Evolutionary conservation across 1,140 invertebrate species (phyloP).

Genomic region (Platorchestia sp.): DNA sequence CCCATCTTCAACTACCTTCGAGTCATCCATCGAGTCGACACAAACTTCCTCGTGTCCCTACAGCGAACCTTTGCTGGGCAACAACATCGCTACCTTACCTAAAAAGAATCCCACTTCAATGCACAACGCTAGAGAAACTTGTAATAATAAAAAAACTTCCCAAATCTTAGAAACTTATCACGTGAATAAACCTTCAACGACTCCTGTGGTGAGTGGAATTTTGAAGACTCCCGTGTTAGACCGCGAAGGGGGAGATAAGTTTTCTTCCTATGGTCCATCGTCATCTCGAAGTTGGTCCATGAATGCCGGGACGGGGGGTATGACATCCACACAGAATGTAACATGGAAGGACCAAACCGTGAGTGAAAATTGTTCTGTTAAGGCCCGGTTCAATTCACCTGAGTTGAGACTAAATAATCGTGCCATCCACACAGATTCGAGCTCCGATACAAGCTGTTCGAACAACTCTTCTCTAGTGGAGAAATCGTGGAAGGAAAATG

Average conservation of each 20-base stretch:
- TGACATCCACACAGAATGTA: background rate
- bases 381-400: background rate
- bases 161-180: background rate
- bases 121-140: background rate
- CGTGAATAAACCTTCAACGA: background rate
- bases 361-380: background rate
- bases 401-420: conserved; percentile 32
- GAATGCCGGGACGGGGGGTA: background rate
- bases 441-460: background rate
- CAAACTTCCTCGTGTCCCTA: background rate
- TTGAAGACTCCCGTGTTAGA: background rate
- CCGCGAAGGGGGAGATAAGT: background rate
- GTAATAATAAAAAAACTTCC: background rate
- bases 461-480: background rate
- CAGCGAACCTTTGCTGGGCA: background rate
- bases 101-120: background rate
- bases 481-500: background rate
- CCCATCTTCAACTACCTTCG: background rate
- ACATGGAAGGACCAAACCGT: conserved; percentile 27
- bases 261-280: background rate
- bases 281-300: background rate
- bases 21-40: background rate
- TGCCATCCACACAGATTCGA: background rate
- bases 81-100: background rate
- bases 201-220: background rate